Evolutionary conservation across 2,888 invertebrate species (phyloP).

Genomic region (Tenthredo notha): DNA sequence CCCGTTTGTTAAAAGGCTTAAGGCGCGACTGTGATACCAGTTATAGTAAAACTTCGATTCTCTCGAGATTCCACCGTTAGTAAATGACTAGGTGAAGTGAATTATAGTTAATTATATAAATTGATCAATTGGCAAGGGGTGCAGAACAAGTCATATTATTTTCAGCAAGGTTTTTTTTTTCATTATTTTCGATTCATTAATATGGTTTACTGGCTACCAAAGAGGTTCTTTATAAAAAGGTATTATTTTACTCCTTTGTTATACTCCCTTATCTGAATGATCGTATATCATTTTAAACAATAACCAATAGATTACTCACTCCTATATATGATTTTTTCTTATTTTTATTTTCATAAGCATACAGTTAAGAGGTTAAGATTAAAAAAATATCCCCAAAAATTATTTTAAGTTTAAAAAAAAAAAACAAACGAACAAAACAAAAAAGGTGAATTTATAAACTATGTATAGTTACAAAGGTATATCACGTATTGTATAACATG

Average conservation of each 20-base stretch:
- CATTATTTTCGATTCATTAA: slow-evolving; percentile 60
- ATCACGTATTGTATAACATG: too few relatives aligned
- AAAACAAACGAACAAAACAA: too few relatives aligned
- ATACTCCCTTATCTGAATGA: neutral
- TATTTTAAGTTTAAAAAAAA: too few relatives aligned
- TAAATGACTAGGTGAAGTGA: slow-evolving; percentile 43
- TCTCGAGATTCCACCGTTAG: neutral
- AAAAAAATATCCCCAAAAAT: too few relatives aligned
- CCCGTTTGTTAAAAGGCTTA: neutral
- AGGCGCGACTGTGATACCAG: neutral
- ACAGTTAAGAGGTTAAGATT: too few relatives aligned
- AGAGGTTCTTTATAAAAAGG: slow-evolving; percentile 72
- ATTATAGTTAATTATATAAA: slow-evolving; percentile 39
- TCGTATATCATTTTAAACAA: neutral
- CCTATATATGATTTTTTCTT: neutral
- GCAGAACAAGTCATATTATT: neutral
- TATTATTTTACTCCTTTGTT: slow-evolving; percentile 57
- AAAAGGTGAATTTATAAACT: too few relatives aligned
- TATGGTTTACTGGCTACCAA: slow-evolving; percentile 72
- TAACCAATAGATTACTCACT: neutral
- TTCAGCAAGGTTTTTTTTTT: slow-evolving; percentile 1
- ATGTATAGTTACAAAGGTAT: too few relatives aligned
- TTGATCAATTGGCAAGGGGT: neutral
- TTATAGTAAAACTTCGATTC: neutral
- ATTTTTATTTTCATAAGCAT: too few relatives aligned